Evolutionary conservation across 2,888 invertebrate species (phyloP).

Genomic region (Pammene fasciana): DNA sequence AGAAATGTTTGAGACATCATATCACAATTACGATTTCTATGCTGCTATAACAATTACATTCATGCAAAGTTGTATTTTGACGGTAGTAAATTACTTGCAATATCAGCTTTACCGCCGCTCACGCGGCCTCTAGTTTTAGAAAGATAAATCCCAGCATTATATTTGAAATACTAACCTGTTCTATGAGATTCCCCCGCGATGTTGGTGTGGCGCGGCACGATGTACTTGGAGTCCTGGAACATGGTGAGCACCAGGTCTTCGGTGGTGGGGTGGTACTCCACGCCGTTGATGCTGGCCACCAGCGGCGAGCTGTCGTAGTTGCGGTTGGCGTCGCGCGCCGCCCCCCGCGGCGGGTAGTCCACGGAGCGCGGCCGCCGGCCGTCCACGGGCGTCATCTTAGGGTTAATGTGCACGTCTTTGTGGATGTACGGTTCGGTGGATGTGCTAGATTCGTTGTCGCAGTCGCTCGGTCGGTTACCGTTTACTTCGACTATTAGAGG

Average conservation of each 20-base stretch:
- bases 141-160: neutral
- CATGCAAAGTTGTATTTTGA: neutral
- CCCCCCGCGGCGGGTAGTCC: constrained; percentile 61
- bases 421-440: constrained; percentile 75
- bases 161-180: constrained; percentile 60
- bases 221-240: constrained; percentile 78
- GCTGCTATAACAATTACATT: neutral
- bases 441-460: constrained; percentile 62
- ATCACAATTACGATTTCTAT: neutral
- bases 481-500: constrained; percentile 72
- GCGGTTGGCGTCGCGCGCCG: constrained; percentile 59
- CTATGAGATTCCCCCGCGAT: constrained; percentile 73
- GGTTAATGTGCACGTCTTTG: constrained; percentile 81
- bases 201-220: constrained; percentile 69
- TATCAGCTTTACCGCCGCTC: no score
- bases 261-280: constrained; percentile 78
- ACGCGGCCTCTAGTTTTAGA: neutral
- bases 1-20: neutral
- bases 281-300: constrained; percentile 77
- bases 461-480: constrained; percentile 62
- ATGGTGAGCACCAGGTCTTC: constrained; percentile 77
- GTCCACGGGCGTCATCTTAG: constrained; percentile 81
- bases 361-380: constrained; percentile 72
- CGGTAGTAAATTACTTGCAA: neutral
- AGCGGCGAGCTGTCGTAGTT: constrained; percentile 74